Conservation (phyloP, 2,888 invertebrate genomes). For the Drosophila vallismaia region DNA sequence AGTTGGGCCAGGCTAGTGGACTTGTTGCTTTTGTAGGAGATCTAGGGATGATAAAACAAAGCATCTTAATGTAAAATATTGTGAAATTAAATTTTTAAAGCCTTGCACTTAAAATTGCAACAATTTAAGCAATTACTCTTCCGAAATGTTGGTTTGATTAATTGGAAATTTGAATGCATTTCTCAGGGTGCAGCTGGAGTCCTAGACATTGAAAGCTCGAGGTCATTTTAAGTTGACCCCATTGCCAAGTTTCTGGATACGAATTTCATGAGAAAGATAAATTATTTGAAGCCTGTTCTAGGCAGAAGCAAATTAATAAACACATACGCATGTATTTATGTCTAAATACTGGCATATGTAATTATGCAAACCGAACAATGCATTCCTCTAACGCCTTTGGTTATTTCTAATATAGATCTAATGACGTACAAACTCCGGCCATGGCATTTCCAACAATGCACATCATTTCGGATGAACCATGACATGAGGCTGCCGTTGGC, state of each 20-base stretch:
- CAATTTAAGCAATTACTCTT: slow-evolving; percentile 2
- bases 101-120: background rate
- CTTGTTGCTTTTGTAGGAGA: slow-evolving; percentile 69
- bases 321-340: slow-evolving; percentile 3
- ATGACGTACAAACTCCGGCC: background rate
- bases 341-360: slow-evolving; percentile 17
- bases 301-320: slow-evolving; percentile 22
- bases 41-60: slow-evolving; percentile 46
- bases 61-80: background rate
- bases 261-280: background rate
- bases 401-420: background rate
- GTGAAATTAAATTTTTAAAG: background rate
- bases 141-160: slow-evolving; percentile 3
- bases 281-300: background rate
- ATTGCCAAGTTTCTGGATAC: background rate
- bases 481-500: slow-evolving; percentile 2
- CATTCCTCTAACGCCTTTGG: slow-evolving; percentile 6
- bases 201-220: background rate
- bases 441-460: slow-evolving; percentile 22
- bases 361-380: slow-evolving; percentile 23
- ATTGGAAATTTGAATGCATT: slow-evolving; percentile 4
- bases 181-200: background rate
- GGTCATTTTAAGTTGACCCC: background rate
- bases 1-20: slow-evolving; percentile 94
- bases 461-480: slow-evolving; percentile 8